A percentile compares a stretch with the other conserved stretches of the same genome.
These are phyloP conservation scores for Drosophila neutralis DNA, from an alignment of 2,888 invertebrate genomes.

Conservation along the genomic window DNA sequence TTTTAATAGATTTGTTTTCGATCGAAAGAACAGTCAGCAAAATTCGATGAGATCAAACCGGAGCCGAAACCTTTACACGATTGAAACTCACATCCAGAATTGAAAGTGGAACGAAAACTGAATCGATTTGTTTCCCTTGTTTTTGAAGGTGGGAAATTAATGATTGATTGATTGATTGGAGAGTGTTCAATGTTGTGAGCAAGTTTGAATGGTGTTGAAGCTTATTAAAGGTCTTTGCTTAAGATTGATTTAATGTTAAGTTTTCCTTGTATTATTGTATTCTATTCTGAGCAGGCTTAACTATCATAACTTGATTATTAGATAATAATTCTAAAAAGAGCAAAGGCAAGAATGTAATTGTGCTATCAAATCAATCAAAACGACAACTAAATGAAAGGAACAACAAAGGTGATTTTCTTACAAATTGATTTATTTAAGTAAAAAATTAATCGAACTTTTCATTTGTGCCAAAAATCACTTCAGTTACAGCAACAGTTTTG, in stretches of 20 bases:
- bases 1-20: neutral
- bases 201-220: neutral
- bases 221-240: neutral
- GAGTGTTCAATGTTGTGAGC: neutral
- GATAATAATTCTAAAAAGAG: neutral
- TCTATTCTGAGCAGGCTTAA: neutral
- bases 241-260: neutral
- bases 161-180: neutral
- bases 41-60: neutral
- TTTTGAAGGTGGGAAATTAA: neutral
- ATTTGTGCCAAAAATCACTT: neutral
- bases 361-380: neutral
- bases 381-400: neutral
- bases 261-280: neutral
- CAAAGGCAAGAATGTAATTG: rapidly evolving
- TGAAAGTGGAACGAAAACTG: neutral
- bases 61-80: neutral
- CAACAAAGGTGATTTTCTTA: neutral
- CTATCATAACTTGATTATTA: neutral
- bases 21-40: neutral
- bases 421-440: neutral
- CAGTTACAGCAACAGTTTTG: neutral
- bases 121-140: neutral
- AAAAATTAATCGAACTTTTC: neutral
- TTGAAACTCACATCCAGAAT: neutral